Evolutionary conservation across 2,797 vertebrate genomes (phyloP).

Genomic region (Delichon dasypus): DNA sequence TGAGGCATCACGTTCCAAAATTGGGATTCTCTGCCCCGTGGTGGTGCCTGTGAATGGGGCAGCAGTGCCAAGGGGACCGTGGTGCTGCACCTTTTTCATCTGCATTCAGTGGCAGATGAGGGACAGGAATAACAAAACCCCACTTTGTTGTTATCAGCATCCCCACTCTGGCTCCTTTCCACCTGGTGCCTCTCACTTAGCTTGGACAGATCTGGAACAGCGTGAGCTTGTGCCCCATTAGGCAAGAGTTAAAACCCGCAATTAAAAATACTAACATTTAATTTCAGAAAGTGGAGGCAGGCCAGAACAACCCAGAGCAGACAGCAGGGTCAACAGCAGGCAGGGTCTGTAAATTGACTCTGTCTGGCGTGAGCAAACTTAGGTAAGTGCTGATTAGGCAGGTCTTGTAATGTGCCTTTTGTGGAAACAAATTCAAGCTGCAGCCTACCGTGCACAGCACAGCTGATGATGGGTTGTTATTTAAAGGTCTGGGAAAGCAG

Average conservation of each 20-base stretch:
- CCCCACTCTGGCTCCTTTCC: background rate
- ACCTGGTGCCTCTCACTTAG: accelerated
- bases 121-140: background rate
- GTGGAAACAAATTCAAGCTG: constrained; percentile 39
- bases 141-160: background rate
- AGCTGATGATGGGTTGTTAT: constrained; percentile 30
- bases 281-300: constrained; percentile 7
- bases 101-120: background rate
- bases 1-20: accelerated
- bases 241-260: constrained; percentile 21
- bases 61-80: background rate
- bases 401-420: constrained; percentile 36
- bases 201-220: background rate
- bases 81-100: background rate
- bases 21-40: background rate
- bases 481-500: constrained; percentile 44
- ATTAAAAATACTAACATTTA: constrained; percentile 39
- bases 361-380: constrained; percentile 47
- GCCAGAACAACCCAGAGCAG: constrained; percentile 34
- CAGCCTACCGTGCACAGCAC: background rate
- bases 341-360: constrained; percentile 53
- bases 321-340: constrained; percentile 59
- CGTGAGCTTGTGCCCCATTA: background rate
- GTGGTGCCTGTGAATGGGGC: background rate
- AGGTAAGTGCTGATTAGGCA: constrained; percentile 60